Conservation (phyloP, 2,797 vertebrate genomes). For the Gadopsis bispinosus region DNA sequence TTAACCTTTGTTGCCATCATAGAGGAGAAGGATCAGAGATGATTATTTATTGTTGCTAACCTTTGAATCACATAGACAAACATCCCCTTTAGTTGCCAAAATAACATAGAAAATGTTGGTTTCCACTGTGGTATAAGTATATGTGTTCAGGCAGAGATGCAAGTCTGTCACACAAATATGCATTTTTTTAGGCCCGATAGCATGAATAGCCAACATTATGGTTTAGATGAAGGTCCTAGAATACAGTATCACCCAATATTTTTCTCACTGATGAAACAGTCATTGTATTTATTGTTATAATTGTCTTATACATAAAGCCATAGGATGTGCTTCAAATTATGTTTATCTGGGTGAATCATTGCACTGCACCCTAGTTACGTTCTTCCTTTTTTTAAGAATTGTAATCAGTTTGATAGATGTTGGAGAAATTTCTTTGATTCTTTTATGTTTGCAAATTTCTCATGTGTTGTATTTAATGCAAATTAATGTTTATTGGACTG, state of each 20-base stretch:
- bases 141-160: not conserved
- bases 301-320: not conserved
- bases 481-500: not conserved
- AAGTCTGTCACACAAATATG: not conserved
- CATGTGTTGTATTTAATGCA: not conserved
- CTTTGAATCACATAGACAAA: not conserved
- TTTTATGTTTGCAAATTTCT: no score
- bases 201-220: not conserved
- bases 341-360: not conserved
- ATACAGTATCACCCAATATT: not conserved
- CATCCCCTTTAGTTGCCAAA: not conserved
- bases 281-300: not conserved
- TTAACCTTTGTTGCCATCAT: not conserved
- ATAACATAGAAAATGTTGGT: not conserved
- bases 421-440: no score
- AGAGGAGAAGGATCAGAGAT: not conserved
- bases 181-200: not conserved
- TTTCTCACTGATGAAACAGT: not conserved
- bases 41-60: not conserved
- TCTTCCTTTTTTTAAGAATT: no score
- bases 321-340: no score
- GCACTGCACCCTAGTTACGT: not conserved
- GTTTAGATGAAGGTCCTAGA: not conserved
- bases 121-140: not conserved
- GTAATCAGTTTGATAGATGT: not conserved